Evolutionary conservation across 2,113 vertebrate species (phyloP), one percentile per base, ranked within the genome.

Genomic region (Lagopus muta): DNA sequence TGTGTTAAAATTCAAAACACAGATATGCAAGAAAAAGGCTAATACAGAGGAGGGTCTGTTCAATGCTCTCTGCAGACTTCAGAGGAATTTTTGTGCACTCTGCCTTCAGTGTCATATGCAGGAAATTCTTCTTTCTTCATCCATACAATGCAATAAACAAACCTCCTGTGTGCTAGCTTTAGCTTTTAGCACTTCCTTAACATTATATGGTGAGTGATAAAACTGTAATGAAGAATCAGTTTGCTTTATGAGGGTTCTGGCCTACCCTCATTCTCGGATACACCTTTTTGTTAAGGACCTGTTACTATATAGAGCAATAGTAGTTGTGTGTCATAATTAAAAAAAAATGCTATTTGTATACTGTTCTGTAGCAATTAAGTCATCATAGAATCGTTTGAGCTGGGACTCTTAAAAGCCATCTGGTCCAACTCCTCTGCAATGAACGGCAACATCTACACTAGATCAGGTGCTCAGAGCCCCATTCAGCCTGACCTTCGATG

Each of bases 1-100:
- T 96, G 86, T 88, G 77, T 92, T 96, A 95, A 95, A 95, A 95
- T 94, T 95, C 71, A 13, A 95, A 95, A 90, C 91, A 89, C 80
- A 96, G 88, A 90, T 94, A 96, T 57, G 69, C 2, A 22, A 96
- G 86, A 54, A 83, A 86, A 82, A 89, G 78, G 14, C 79, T 84
- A 34, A 80, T 88, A 96, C 76, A 97, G 95, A 94, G 66, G 15
- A 94, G 13, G 8, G 74, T 86, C 90, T 97, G 90, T 96, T 96
- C 87, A 82, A 45, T 0, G 2, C 67, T 78, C 61, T 96, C 90
- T 92, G 74, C 69, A 93, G 94, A 85, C 45, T 90, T 93, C 84
- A 82, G 87, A 91, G 85, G 82, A 90, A 96, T 86, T 97, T 94
- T 92, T 96, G 71, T 96, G n/a, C 19, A 0, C 80, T 94, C 74